phyloP scores from a whole-genome alignment of 1,140 invertebrate genomes.

The Drosophila lacteicornis region DNA sequence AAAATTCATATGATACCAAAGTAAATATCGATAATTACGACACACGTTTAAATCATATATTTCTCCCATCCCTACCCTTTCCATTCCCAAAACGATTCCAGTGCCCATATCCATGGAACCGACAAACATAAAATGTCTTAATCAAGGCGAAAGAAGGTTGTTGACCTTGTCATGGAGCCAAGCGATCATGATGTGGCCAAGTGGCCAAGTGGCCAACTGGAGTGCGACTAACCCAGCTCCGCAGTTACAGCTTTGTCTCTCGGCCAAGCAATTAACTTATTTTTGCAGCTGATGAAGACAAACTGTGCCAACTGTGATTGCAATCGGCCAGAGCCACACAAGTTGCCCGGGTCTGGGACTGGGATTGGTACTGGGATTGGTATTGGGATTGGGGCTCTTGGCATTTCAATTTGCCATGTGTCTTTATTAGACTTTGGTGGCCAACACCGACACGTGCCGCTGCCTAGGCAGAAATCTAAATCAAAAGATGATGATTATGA shows the following conservation, averaged over 20 bases:
- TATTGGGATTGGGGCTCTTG: conserved; percentile 3
- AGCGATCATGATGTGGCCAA: conserved; percentile 10
- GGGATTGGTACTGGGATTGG: background rate
- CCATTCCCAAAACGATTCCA: conserved; percentile 7
- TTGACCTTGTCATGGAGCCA: conserved; percentile 63
- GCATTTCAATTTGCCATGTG: conserved; percentile 30
- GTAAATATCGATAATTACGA: too few relatives aligned
- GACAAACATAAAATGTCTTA: conserved; percentile 63
- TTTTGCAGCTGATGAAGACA: conserved; percentile 76
- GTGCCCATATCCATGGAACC: conserved; percentile 23
- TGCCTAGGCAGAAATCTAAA: conserved; percentile 15
- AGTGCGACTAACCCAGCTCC: conserved; percentile 36
- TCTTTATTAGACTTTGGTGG: conserved; percentile 16
- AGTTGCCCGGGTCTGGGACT: conserved; percentile 30
- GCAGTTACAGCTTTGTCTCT: conserved; percentile 45
- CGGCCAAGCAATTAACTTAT: conserved; percentile 73
- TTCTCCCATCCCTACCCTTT: background rate
- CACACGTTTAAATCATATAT: background rate
- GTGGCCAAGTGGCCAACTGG: conserved; percentile 22
- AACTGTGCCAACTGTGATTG: conserved; percentile 72
- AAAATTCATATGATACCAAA: too few relatives aligned
- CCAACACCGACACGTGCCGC: conserved; percentile 40
- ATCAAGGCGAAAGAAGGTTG: conserved; percentile 62
- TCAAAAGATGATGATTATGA: conserved; percentile 9
- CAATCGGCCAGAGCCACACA: conserved; percentile 69